These are phyloP conservation scores for Caerostris extrusa DNA, from an alignment of 1,140 invertebrate species.

Conservation along the genomic window DNA sequence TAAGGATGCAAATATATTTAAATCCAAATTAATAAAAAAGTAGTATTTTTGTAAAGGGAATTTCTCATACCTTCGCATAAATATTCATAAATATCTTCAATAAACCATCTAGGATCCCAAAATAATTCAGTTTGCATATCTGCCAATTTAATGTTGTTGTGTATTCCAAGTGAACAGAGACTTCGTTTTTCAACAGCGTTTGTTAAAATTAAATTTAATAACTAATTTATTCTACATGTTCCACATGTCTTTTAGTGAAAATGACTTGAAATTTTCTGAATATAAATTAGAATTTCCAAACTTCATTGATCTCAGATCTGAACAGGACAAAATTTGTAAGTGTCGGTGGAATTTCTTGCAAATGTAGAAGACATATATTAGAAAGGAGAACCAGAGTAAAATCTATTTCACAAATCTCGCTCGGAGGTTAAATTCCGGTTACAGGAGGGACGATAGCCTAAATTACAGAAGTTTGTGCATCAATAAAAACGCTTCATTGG, in stretches of 20 bases:
- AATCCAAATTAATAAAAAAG: too few relatives aligned
- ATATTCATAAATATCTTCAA: background rate
- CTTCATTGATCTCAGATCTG: background rate
- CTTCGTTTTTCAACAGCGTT: background rate
- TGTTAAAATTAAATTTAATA: background rate
- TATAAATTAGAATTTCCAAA: background rate
- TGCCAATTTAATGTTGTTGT: background rate
- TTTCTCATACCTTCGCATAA: background rate
- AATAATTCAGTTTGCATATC: background rate
- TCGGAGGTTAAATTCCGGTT: background rate
- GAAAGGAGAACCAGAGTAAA: background rate
- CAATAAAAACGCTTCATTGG: slow-evolving; percentile 40
- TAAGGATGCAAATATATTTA: too few relatives aligned
- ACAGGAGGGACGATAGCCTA: background rate
- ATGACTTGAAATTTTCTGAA: background rate
- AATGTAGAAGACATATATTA: background rate
- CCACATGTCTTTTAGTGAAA: background rate
- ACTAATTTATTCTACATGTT: background rate
- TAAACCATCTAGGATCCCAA: background rate
- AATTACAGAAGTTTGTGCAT: slow-evolving; percentile 27
- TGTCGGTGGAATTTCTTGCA: background rate
- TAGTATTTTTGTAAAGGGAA: background rate
- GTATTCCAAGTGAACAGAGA: background rate
- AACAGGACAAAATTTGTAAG: background rate
- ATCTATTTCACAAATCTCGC: slow-evolving; percentile 1